Evolutionary conservation across 1,140 invertebrate genomes (phyloP).

Genomic region (Drosophila kepulauana): DNA sequence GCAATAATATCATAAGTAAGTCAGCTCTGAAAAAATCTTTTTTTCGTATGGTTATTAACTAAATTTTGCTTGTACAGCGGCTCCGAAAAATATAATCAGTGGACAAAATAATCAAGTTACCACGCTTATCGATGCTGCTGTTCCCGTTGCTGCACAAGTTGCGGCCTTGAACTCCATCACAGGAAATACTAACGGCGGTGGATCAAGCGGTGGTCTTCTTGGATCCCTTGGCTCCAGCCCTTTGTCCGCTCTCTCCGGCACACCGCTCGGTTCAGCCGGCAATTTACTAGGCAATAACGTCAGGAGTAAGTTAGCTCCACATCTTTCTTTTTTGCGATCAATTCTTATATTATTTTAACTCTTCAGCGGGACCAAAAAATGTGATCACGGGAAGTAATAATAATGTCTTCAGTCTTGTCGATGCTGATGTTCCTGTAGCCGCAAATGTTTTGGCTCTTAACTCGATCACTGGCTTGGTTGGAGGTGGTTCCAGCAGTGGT

Average conservation of each 20-base stretch:
- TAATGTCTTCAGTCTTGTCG: background rate
- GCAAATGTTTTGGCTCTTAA: conserved; percentile 15
- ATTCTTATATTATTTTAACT: background rate
- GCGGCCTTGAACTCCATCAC: too few species aligned
- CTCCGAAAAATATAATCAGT: too few species aligned
- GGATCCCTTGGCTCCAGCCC: background rate
- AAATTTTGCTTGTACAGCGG: too few species aligned
- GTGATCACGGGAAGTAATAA: conserved; percentile 14
- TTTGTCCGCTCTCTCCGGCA: background rate
- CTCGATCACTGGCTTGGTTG: background rate
- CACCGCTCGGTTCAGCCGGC: background rate
- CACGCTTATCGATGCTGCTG: too few species aligned
- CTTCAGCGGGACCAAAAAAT: background rate
- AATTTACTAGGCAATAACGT: background rate
- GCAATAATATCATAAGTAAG: conserved; percentile 1
- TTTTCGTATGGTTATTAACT: background rate
- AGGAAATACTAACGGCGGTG: background rate
- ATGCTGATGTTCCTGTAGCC: conserved; percentile 5
- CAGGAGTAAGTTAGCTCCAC: background rate
- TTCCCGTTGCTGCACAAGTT: too few species aligned
- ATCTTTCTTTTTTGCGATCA: background rate
- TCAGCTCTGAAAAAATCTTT: background rate
- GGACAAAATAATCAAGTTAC: too few species aligned
- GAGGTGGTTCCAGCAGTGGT: conserved; percentile 6
- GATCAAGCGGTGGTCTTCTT: too few species aligned